Base-by-base conservation (phyloP, 2,888 invertebrate genomes). In the Cyclophora albipunctata region DNA sequence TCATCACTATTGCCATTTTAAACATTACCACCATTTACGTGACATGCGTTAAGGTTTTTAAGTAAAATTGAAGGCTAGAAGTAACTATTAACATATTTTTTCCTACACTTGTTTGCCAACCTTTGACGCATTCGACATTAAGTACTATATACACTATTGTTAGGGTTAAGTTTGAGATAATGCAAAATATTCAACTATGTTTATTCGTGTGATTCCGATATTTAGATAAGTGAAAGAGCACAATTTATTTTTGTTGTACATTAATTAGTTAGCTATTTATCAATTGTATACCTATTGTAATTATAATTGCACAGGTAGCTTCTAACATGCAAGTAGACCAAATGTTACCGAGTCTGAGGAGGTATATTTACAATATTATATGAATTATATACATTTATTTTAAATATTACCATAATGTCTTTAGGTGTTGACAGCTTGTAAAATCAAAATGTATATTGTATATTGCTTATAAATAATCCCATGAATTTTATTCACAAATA, bases 391-490 rank as follows among this genome's bases (percentile, higher is more conserved):
- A 64, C 58, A 42, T 47, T 45, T 44, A 45, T 53, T 56, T 53
- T 54, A 50, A 51, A 52, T 53, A 58, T 51, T 54, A 60, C 57
- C 57, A 64, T 60, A 60, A 58, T 64, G 59, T 62, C 69, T 69
- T 66, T 63, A 61, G 53, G 54, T 59, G 66, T 61, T 52, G 20
- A 57, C 62, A 46, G 78, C 82, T 81, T 78, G 69, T 73, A 71
- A 73, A 75, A 74, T 71, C 69, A 73, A 45, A 45, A 75, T 81
- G 79, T 84, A 82, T 80, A 73, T 78, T 85, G 84, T 86, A 84
- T 82, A 87, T 78, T 79, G 82, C 84, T 84, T 81, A 80, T 80
- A 80, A 79, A 78, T 81, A 79, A 63, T 66, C 57, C 57, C 58
- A 59, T 72, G 69, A 63, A 64, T 65, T 66, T 66, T 67, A 69